A percentile compares a stretch with the other conserved stretches of the same genome.
Conservation (phyloP, 23 tunicate species). For the Styela plicata region DNA sequence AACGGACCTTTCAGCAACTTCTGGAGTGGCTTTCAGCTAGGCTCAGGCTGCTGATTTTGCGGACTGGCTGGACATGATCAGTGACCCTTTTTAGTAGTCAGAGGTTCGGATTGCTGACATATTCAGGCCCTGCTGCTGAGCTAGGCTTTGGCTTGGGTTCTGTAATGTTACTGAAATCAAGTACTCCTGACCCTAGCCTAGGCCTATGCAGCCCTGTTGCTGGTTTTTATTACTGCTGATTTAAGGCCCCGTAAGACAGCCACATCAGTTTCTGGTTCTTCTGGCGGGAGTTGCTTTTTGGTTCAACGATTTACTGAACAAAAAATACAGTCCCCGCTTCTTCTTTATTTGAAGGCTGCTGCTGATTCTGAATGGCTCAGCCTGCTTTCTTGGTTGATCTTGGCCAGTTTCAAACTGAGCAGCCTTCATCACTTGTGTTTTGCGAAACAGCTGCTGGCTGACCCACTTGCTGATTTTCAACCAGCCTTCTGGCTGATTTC, state of each 20-base stretch:
- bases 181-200: no score
- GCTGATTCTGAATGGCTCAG: not conserved
- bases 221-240: no score
- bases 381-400: not conserved
- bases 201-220: no score
- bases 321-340: not conserved
- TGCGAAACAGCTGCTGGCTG: not conserved
- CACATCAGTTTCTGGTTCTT: no score
- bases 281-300: not conserved
- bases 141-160: not conserved
- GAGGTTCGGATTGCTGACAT: not conserved
- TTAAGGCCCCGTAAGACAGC: not conserved
- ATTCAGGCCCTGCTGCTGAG: not conserved
- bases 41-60: not conserved
- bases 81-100: not conserved
- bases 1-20: no score
- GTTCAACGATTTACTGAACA: not conserved
- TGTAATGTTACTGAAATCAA: no score
- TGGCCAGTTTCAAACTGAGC: not conserved
- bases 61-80: not conserved
- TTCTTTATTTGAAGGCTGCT: not conserved
- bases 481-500: not conserved
- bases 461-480: not conserved
- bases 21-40: not conserved
- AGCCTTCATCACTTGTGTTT: not conserved